Conservation (phyloP, 1,140 invertebrate genomes). For the Achroia grisella region DNA sequence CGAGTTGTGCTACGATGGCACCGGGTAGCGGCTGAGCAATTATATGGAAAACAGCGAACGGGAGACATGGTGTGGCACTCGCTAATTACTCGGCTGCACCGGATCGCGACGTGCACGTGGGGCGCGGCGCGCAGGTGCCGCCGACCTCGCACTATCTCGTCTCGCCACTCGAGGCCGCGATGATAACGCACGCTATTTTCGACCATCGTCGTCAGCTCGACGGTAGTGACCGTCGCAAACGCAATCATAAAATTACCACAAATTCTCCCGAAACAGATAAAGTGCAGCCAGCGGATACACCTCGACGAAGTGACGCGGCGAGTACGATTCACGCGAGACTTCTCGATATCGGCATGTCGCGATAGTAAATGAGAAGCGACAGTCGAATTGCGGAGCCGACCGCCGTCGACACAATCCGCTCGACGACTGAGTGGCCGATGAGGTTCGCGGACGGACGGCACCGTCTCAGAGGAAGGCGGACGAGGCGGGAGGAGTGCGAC, state of each 20-base stretch:
- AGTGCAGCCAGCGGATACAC: constrained; percentile 23
- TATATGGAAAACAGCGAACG: constrained; percentile 9
- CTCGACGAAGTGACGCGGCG: constrained; percentile 1
- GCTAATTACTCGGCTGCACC: constrained; percentile 41
- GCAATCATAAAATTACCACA: constrained; percentile 43
- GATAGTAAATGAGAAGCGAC: constrained; percentile 23
- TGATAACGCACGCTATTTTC: constrained; percentile 65
- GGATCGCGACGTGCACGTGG: constrained; percentile 42
- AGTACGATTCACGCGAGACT: constrained; percentile 19
- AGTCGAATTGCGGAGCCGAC: constrained; percentile 24
- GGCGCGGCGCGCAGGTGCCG: constrained; percentile 60
- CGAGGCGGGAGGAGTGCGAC: constrained; percentile 53
- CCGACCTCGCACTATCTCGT: constrained; percentile 67
- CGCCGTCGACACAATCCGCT: constrained; percentile 50
- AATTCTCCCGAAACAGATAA: constrained; percentile 35
- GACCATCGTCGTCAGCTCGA: constrained; percentile 40
- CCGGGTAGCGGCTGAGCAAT: too few species aligned
- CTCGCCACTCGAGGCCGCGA: constrained; percentile 61
- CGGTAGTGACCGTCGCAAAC: constrained; percentile 50
- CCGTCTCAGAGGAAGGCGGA: constrained; percentile 38
- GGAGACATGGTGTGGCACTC: constrained; percentile 7
- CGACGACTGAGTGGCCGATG: constrained; percentile 51
- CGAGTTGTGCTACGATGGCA: too few species aligned
- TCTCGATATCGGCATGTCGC: constrained; percentile 19
- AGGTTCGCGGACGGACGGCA: constrained; percentile 32